Evolutionary conservation across 1,140 invertebrate species (phyloP).

Genomic region (Brachionus angularis): DNA sequence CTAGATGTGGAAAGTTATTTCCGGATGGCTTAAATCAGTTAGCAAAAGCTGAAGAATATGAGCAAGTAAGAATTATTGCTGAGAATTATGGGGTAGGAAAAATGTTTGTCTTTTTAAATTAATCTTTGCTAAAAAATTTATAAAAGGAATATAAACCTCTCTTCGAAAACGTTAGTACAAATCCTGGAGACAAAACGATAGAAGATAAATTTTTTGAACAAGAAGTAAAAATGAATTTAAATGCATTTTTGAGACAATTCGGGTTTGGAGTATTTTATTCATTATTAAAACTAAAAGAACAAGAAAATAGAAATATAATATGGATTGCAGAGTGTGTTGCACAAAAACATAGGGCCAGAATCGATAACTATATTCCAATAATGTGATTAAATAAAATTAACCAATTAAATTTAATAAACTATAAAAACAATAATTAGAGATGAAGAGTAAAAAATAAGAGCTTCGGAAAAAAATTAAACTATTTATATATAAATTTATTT

Average conservation of each 20-base stretch:
- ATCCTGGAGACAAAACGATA: constrained; percentile 95
- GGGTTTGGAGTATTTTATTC: constrained; percentile 99
- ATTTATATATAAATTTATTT: no score
- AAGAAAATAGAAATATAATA: constrained; percentile 97
- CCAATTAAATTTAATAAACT: no score
- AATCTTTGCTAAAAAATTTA: neutral
- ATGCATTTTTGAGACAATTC: constrained; percentile 97
- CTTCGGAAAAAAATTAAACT: no score
- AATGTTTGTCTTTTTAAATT: constrained; percentile 45
- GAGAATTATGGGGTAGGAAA: constrained; percentile 83
- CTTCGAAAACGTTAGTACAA: constrained; percentile 94
- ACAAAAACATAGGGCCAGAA: constrained; percentile 95
- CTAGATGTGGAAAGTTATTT: constrained; percentile 90
- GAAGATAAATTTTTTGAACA: constrained; percentile 99
- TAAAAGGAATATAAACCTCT: constrained; percentile 82
- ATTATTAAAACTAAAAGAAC: constrained; percentile 97
- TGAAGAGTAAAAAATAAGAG: no score
- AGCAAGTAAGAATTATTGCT: constrained; percentile 96
- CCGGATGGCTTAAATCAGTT: constrained; percentile 92
- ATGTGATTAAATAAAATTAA: constrained; percentile 44
- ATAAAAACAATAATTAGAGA: no score
- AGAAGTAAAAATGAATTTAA: constrained; percentile 87
- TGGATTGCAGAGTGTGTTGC: constrained; percentile 99
- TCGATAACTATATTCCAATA: constrained; percentile 99
- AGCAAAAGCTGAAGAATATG: constrained; percentile 96